phyloP scores from a whole-genome alignment of 23 tunicate genomes.

The Botrylloides violaceus region DNA sequence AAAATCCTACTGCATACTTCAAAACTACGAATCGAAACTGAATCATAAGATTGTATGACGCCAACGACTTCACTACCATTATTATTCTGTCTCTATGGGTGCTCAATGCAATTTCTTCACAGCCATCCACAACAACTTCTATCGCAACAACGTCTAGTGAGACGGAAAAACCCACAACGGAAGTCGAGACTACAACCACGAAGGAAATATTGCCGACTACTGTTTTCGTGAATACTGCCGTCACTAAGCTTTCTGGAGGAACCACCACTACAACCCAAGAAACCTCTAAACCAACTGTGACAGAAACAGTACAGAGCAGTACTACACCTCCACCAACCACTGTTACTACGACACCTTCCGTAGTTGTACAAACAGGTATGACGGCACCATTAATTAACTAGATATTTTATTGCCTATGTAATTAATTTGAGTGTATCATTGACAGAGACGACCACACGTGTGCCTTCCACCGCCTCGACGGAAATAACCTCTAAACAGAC shows the following conservation, averaged over 20 bases:
- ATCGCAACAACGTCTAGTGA: conserved; percentile 11
- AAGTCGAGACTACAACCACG: conserved; percentile 25
- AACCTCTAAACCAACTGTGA: neutral
- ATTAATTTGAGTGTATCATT: too few species aligned
- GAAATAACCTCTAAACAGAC: too few species aligned
- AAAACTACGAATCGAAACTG: too few species aligned
- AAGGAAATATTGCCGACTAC: conserved; percentile 14
- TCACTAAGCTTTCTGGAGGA: neutral
- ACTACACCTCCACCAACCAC: conserved; percentile 5
- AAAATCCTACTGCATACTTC: too few species aligned
- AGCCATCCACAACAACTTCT: neutral
- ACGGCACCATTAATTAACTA: too few species aligned
- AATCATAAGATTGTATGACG: too few species aligned
- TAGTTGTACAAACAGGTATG: neutral
- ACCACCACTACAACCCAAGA: neutral
- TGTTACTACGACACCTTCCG: neutral
- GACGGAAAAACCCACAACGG: conserved; percentile 10
- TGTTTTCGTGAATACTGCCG: neutral
- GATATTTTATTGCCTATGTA: too few species aligned
- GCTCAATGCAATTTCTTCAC: too few species aligned
- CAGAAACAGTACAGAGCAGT: conserved; percentile 10
- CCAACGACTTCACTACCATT: too few species aligned
- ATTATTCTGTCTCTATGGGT: too few species aligned
- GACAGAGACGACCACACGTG: too few species aligned
- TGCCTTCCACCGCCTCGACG: too few species aligned